Conservation (phyloP, 2,888 invertebrate genomes). For the Drosophila villosipedis region DNA sequence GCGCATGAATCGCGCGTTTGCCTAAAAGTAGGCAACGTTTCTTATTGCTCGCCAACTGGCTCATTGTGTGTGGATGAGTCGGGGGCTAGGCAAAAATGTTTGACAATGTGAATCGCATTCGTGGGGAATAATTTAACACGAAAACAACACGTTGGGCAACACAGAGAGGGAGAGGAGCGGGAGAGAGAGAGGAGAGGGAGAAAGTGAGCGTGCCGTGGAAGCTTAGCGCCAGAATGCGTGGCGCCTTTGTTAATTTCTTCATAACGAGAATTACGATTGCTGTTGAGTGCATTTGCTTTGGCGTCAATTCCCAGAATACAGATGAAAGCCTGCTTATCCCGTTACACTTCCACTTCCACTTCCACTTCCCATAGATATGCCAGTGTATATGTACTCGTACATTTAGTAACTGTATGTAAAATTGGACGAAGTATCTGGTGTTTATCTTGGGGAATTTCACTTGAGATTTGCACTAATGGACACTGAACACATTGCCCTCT, state of each 20-base stretch:
- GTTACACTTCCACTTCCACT: neutral
- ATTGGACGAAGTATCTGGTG: constrained; percentile 30
- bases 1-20: constrained; percentile 41
- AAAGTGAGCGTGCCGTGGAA: constrained; percentile 6
- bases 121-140: constrained; percentile 33
- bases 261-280: constrained; percentile 12
- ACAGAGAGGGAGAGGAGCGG: too few relatives aligned
- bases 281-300: constrained; percentile 40
- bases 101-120: constrained; percentile 56
- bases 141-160: constrained; percentile 1
- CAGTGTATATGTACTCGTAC: neutral
- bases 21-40: constrained; percentile 53
- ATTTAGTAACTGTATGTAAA: constrained; percentile 14
- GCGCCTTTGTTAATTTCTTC: constrained; percentile 32
- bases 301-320: constrained; percentile 28
- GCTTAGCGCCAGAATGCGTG: constrained; percentile 42
- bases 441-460: constrained; percentile 48
- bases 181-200: neutral
- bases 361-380: neutral
- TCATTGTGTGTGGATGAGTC: neutral
- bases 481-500: constrained; percentile 4
- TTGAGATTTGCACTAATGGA: constrained; percentile 52
- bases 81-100: constrained; percentile 25
- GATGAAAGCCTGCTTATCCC: constrained; percentile 10
- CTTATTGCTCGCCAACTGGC: constrained; percentile 12